Percentiles rank a stretch among this genome's conserved stretches.
These are phyloP conservation scores for Griposia aprilina DNA, from an alignment of 2,888 invertebrate genomes.

Conservation along the genomic window DNA sequence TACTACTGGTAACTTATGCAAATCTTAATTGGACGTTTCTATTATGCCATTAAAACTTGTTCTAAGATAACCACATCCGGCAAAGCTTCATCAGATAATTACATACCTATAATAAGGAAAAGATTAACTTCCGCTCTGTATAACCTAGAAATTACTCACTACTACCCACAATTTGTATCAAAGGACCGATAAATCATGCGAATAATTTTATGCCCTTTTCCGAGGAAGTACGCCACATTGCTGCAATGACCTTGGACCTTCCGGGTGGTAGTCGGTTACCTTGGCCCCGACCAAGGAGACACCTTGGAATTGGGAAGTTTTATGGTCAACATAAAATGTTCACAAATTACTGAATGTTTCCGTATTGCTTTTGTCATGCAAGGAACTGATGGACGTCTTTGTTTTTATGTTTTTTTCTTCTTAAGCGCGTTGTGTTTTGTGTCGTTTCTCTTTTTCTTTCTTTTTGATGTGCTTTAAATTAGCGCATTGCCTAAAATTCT, in stretches of 20 bases:
- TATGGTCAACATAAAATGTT: slow-evolving; percentile 55
- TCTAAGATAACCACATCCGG: background rate
- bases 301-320: slow-evolving; percentile 59
- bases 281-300: slow-evolving; percentile 49
- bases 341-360: slow-evolving; percentile 49
- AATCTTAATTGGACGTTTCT: background rate
- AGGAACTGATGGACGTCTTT: background rate
- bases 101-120: slow-evolving; percentile 27
- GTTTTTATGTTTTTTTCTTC: slow-evolving; percentile 14
- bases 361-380: slow-evolving; percentile 51
- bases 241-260: slow-evolving; percentile 63
- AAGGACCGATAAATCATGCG: slow-evolving; percentile 47
- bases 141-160: slow-evolving; percentile 36
- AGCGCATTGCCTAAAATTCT: too few relatives aligned
- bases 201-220: slow-evolving; percentile 39
- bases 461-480: too few relatives aligned
- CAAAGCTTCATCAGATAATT: slow-evolving; percentile 23
- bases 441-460: too few relatives aligned
- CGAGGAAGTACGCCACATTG: slow-evolving; percentile 25
- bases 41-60: slow-evolving; percentile 18
- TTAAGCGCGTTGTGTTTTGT: background rate
- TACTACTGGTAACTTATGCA: background rate
- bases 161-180: slow-evolving; percentile 29
- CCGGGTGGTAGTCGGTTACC: slow-evolving; percentile 61
- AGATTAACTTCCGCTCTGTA: slow-evolving; percentile 46